Conservation (phyloP, 2,888 invertebrate species). For the Phortica magna region DNA sequence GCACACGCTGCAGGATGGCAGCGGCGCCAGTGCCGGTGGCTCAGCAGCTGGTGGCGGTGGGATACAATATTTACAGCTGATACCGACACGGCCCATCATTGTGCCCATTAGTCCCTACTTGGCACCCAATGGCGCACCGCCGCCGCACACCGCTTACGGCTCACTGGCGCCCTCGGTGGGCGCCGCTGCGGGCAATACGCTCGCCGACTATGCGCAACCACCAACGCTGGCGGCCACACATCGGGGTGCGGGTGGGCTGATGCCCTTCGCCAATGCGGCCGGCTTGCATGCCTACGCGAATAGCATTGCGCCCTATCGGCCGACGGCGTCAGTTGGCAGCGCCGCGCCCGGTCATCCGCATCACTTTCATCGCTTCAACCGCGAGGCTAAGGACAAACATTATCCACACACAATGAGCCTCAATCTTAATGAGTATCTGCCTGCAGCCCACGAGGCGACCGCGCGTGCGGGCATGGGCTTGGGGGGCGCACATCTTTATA, state of each 20-base stretch:
- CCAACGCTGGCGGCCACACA: conserved; percentile 49
- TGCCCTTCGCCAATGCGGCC: conserved; percentile 49
- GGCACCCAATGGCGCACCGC: conserved; percentile 40
- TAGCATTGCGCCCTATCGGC: conserved; percentile 45
- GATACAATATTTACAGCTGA: conserved; percentile 76
- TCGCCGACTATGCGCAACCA: conserved; percentile 57
- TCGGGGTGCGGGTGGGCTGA: conserved; percentile 39
- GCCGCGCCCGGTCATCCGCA: conserved; percentile 67
- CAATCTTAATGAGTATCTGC: conserved; percentile 76
- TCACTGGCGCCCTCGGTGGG: neutral
- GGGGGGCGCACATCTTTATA: conserved; percentile 41
- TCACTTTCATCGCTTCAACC: conserved; percentile 74
- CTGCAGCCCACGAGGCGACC: conserved; percentile 54
- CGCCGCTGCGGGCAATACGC: conserved; percentile 7
- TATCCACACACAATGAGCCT: conserved; percentile 62
- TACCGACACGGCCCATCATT: conserved; percentile 76
- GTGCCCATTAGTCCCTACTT: conserved; percentile 76
- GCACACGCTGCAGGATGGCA: conserved; percentile 64
- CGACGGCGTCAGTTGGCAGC: conserved; percentile 1
- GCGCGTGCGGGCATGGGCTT: conserved; percentile 12
- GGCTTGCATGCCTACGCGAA: conserved; percentile 66
- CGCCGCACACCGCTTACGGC: conserved; percentile 12
- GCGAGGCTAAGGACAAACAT: conserved; percentile 70
- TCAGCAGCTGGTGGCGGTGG: conserved; percentile 61
- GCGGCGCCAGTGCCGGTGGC: conserved; percentile 67